Evolutionary conservation across 2,797 vertebrate species (phyloP), one percentile per base, ranked within the genome.

Genomic region (Pitangus sulphuratus): DNA sequence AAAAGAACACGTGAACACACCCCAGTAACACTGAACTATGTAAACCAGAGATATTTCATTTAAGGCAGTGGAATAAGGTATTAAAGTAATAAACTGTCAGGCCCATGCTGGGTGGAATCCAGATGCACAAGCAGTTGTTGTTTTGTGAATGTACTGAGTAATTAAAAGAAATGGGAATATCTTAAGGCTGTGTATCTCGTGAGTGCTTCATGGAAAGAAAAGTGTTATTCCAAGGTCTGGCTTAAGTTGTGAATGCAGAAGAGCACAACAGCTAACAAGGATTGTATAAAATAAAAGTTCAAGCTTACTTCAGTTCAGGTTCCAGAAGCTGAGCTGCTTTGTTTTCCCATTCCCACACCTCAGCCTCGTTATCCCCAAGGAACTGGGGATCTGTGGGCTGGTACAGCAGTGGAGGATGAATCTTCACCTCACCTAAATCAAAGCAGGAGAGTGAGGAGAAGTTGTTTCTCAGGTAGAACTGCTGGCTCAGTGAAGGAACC

Each of bases 341-440:
- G 42, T 89, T 91, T 92, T 53, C 78, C 42, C 37, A 4, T 95
- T 56, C 77, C 77, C 95, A 97, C 22, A 77, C 47, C 51, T 11
- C 89, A 81, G 57, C 91, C 56, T 62, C 33, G 0, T 65, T 68
- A 2, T 80, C 90, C 48, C 96, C 70, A 0, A 92, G 95, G 97
- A 95, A 97, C 78, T 95, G 97, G 96, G 98, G 97, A 18, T 92
- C 80, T 26, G 8, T 93, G 72, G 97, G 97, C 56, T 75, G 97
- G 13, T 98, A 97, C 53, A 83, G 60, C 54, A 92, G 76, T 11
- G 98, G 97, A 47, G 97, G 97, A 47, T 98, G 89, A 45, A 88
- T 70, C 53, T 95, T 97, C 78, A 97, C 92, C 47, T 96, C 98
- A 64, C 90, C 95, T 11, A 97, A 91, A 87, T 97, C 93, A 9